Evolutionary conservation across 2,113 vertebrate species (phyloP).

Genomic region (Sminthopsis crassicaudata): DNA sequence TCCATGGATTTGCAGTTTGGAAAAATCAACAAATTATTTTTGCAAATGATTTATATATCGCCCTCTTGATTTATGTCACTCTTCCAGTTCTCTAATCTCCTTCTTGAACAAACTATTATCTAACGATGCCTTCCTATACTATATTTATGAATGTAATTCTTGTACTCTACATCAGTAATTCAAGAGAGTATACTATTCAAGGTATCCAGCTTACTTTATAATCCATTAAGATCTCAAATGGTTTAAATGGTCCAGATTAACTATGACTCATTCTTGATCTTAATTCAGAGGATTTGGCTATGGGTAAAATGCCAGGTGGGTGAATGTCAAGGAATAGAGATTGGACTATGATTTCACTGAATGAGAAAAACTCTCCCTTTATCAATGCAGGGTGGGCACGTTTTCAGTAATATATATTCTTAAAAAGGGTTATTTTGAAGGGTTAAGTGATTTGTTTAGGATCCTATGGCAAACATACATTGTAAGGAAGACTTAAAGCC

Average conservation of each 20-base stretch:
- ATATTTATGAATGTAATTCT: too few species aligned
- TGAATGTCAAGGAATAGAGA: background rate
- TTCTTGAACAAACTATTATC: too few species aligned
- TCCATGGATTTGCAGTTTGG: background rate
- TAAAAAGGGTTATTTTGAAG: background rate
- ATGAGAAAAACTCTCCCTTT: background rate
- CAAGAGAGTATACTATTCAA: background rate
- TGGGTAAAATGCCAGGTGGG: background rate
- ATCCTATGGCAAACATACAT: background rate
- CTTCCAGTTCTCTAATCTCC: too few species aligned
- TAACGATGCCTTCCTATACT: too few species aligned
- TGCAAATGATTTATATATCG: conserved; percentile 13
- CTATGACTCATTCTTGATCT: background rate
- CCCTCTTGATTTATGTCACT: background rate
- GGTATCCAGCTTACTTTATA: background rate
- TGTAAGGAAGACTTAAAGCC: background rate
- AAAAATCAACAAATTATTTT: conserved; percentile 4
- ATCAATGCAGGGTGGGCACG: background rate
- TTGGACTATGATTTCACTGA: background rate
- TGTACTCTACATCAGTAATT: too few species aligned
- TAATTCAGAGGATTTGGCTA: background rate
- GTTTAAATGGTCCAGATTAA: background rate
- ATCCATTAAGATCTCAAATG: conserved; percentile 8
- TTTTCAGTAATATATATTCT: background rate
- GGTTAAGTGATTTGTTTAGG: background rate